phyloP scores from a whole-genome alignment of 2,113 vertebrate species.

The Xerus inauris region DNA sequence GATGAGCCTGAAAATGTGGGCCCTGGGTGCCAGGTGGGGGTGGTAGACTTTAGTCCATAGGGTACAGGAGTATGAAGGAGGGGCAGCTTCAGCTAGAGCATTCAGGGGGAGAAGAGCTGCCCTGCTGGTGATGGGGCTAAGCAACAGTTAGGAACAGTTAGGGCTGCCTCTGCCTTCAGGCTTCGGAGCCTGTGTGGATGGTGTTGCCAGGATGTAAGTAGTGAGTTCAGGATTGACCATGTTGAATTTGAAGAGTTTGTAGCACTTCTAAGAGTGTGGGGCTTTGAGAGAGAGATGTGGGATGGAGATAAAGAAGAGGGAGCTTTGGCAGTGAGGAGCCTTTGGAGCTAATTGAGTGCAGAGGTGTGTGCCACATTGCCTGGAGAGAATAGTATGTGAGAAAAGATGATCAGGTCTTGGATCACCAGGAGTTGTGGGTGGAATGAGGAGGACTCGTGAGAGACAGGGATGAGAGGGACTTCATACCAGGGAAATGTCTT shows the following conservation, averaged over 20 bases:
- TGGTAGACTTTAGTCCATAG: neutral
- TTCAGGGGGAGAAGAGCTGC: neutral
- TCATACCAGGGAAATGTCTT: neutral
- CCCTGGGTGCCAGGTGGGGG: too few species aligned
- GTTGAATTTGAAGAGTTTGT: neutral
- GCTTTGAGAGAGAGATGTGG: neutral
- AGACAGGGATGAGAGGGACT: neutral
- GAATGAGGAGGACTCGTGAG: neutral
- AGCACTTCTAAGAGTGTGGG: neutral
- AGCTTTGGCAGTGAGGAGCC: neutral
- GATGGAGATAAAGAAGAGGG: neutral
- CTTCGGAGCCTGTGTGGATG: neutral
- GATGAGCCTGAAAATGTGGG: neutral
- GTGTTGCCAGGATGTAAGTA: neutral
- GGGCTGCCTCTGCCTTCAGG: neutral
- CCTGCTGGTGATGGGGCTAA: neutral
- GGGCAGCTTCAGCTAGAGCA: neutral
- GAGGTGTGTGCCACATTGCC: neutral
- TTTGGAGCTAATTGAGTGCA: neutral
- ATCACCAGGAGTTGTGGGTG: neutral
- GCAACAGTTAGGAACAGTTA: too few species aligned
- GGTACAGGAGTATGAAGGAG: neutral
- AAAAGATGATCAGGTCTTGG: neutral
- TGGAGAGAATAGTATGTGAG: neutral
- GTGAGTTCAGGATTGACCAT: neutral